Conservation (phyloP, 1,140 invertebrate genomes). For the Camponotus vicinus region DNA sequence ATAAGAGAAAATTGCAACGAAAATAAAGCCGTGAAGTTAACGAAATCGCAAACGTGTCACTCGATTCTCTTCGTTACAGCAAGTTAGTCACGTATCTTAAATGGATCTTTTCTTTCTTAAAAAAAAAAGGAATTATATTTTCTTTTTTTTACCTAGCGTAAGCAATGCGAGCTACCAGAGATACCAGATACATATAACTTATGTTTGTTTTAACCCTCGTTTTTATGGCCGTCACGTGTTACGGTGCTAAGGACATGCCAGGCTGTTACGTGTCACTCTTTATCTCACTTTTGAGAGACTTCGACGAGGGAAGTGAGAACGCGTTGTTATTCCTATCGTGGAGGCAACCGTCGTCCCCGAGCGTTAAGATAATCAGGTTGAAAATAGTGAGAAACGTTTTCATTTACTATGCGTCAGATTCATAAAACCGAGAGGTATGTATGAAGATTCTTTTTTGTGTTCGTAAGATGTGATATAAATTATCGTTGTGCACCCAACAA, state of each 20-base stretch:
- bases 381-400: slow-evolving; percentile 31
- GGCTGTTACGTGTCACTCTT: slow-evolving; percentile 40
- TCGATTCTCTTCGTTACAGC: background rate
- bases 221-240: slow-evolving; percentile 78
- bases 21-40: background rate
- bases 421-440: slow-evolving; percentile 4
- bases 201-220: slow-evolving; percentile 75
- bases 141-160: background rate
- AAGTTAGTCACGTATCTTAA: background rate
- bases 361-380: slow-evolving; percentile 43
- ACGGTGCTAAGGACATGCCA: slow-evolving; percentile 36
- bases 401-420: background rate
- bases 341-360: background rate
- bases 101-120: background rate
- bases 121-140: background rate
- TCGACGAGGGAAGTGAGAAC: slow-evolving; percentile 24
- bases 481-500: background rate
- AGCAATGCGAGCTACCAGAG: background rate
- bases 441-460: background rate
- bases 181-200: slow-evolving; percentile 59
- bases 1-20: background rate
- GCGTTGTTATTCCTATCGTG: slow-evolving; percentile 39
- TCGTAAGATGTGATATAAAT: background rate
- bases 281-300: slow-evolving; percentile 43
- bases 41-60: background rate